Evolutionary conservation across 2,113 vertebrate genomes (phyloP).

Genomic region (Dasypus novemcinctus): DNA sequence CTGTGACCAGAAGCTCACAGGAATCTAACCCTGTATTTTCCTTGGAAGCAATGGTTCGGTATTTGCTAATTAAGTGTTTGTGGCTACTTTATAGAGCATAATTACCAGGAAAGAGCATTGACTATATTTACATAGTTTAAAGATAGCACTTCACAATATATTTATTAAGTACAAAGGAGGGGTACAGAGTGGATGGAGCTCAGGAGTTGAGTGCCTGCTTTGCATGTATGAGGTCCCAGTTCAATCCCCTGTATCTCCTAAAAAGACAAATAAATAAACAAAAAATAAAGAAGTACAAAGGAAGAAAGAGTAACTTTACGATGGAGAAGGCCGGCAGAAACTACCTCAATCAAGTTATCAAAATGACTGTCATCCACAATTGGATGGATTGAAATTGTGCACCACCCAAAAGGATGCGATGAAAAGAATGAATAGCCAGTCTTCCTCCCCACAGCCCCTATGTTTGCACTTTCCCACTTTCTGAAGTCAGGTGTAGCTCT

Average conservation of each 20-base stretch:
- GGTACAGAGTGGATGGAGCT: no score
- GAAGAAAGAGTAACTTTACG: not conserved
- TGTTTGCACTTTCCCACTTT: not conserved
- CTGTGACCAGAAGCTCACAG: no score
- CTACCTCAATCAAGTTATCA: not conserved
- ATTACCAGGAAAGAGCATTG: no score
- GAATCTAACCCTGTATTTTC: no score
- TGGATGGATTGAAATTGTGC: not conserved
- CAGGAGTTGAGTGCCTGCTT: no score
- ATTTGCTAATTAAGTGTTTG: no score
- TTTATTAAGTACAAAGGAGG: not conserved
- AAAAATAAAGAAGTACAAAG: not conserved
- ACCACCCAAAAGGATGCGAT: fast-evolving
- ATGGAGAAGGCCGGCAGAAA: not conserved
- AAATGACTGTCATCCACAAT: not conserved
- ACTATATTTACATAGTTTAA: not conserved
- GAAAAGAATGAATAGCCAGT: not conserved
- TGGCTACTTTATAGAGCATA: no score
- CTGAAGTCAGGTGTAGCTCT: not conserved
- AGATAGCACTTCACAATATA: not conserved
- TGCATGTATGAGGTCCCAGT: no score
- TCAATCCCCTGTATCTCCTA: no score
- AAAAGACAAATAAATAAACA: no score
- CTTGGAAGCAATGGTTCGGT: no score
- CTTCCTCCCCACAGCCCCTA: not conserved